phyloP scores from a whole-genome alignment of 2,888 invertebrate genomes.

The Drosophila setosimentum region DNA sequence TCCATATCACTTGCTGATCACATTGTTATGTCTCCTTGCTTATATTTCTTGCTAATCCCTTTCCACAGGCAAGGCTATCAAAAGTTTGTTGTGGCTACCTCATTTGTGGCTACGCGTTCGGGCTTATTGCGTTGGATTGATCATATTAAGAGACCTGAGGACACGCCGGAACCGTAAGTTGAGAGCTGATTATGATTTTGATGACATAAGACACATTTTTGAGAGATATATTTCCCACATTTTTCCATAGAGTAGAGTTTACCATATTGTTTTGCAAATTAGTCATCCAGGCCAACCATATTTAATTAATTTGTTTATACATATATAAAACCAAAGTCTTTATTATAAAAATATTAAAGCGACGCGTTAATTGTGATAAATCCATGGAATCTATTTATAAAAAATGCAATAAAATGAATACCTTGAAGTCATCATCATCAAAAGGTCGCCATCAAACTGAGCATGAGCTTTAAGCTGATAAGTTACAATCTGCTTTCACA shows the following conservation, averaged over 20 bases:
- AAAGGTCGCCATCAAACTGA: not conserved
- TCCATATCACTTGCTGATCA: constrained; percentile 4
- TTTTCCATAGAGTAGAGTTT: not conserved
- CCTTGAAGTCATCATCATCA: not conserved
- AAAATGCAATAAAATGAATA: not conserved
- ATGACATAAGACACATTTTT: not conserved
- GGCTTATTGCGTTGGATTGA: constrained; percentile 95
- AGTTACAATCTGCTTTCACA: not conserved
- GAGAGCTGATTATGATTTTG: not conserved
- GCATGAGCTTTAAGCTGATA: not conserved
- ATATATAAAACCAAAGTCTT: no score
- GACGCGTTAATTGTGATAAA: not conserved
- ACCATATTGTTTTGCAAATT: not conserved
- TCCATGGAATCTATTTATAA: not conserved
- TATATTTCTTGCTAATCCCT: constrained; percentile 26
- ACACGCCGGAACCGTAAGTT: constrained; percentile 90
- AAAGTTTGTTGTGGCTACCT: constrained; percentile 93
- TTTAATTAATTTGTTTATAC: not conserved
- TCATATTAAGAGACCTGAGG: constrained; percentile 87
- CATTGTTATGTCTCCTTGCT: constrained; percentile 10
- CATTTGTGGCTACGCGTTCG: constrained; percentile 96
- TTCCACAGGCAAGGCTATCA: constrained; percentile 92
- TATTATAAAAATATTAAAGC: not conserved
- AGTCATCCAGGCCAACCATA: not conserved
- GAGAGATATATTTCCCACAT: not conserved